Conservation (phyloP, 2,888 invertebrate species). For the Bursaphelenchus okinawaensis region DNA sequence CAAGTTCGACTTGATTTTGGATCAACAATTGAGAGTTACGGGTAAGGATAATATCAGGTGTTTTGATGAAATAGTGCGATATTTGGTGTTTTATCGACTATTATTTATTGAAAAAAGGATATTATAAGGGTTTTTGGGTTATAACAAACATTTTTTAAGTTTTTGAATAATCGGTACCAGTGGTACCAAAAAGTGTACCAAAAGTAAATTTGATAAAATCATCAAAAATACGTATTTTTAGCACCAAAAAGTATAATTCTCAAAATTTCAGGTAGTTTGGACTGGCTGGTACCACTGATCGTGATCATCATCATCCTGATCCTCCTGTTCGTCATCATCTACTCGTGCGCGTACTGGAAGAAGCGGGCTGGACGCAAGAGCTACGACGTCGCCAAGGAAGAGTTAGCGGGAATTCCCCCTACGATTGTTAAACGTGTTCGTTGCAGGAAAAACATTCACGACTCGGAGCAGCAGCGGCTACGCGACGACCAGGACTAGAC, state of each 20-base stretch:
- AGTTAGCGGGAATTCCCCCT: slow-evolving; percentile 25
- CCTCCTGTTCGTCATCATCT: slow-evolving; percentile 44
- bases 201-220: too few species aligned
- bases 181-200: too few species aligned
- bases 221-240: too few species aligned
- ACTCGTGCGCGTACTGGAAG: slow-evolving; percentile 37
- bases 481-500: slow-evolving; percentile 16
- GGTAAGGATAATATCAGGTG: too few species aligned
- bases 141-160: background rate
- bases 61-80: too few species aligned
- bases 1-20: slow-evolving; percentile 15
- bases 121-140: background rate
- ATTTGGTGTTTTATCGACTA: too few species aligned
- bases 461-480: slow-evolving; percentile 23
- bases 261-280: slow-evolving; percentile 33
- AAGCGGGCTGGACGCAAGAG: slow-evolving; percentile 31
- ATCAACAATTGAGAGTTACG: slow-evolving; percentile 22
- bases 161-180: too few species aligned
- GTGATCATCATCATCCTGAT: slow-evolving; percentile 47
- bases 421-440: background rate
- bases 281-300: slow-evolving; percentile 48
- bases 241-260: too few species aligned
- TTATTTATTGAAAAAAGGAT: too few species aligned
- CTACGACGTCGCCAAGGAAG: slow-evolving; percentile 48
- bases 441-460: slow-evolving; percentile 15